Evolutionary conservation across 2,888 invertebrate species (phyloP).

Genomic region (Heliconius ismenius): DNA sequence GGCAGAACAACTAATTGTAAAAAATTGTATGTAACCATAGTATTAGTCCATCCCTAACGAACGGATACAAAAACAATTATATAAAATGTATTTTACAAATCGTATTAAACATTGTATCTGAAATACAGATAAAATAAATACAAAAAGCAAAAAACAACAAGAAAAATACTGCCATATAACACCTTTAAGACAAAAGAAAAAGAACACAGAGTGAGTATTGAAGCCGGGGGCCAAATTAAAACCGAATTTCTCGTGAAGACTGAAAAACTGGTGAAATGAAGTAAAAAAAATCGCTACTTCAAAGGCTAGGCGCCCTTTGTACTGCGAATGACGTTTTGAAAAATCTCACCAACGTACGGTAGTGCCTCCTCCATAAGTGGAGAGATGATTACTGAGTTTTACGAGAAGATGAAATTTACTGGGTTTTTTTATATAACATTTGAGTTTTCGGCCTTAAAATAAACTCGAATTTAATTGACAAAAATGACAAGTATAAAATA

Average conservation of each 20-base stretch:
- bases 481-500: too few relatives aligned
- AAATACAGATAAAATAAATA: neutral
- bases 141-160: neutral
- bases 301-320: conserved; percentile 40
- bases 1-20: too few relatives aligned
- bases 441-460: neutral
- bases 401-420: neutral
- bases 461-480: too few relatives aligned
- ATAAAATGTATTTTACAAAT: too few relatives aligned
- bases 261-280: conserved; percentile 38
- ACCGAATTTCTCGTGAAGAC: conserved; percentile 44
- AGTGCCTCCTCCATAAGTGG: conserved; percentile 6
- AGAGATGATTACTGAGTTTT: conserved; percentile 2
- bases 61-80: neutral
- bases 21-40: too few relatives aligned
- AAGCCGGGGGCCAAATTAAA: conserved; percentile 40
- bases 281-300: conserved; percentile 37
- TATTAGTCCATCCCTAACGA: neutral
- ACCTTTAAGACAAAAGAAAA: conserved; percentile 30
- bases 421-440: neutral
- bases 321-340: conserved; percentile 33
- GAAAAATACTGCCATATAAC: conserved; percentile 11
- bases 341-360: conserved; percentile 20
- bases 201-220: conserved; percentile 10
- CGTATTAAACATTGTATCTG: neutral